These are phyloP conservation scores for Cryptocheilus praepositus DNA, from an alignment of 2,888 invertebrate species.

Conservation along the genomic window DNA sequence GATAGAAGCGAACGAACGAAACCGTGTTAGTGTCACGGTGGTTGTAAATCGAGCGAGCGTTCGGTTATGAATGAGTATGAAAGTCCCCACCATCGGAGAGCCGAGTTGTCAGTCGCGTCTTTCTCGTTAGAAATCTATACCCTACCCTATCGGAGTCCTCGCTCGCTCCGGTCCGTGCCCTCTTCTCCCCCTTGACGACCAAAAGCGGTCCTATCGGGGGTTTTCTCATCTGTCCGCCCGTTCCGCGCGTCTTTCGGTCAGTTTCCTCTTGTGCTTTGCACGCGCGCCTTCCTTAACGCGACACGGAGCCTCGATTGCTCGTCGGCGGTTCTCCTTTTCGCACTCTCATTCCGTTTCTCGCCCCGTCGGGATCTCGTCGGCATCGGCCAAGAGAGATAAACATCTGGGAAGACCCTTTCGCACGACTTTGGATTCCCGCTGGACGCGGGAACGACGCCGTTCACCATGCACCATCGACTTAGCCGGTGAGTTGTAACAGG, in stretches of 20 bases:
- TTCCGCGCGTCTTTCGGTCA: conserved; percentile 63
- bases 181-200: conserved; percentile 38
- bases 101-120: conserved; percentile 22
- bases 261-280: conserved; percentile 64
- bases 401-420: background rate
- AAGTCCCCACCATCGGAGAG: conserved; percentile 53
- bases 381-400: conserved; percentile 1
- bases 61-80: conserved; percentile 67
- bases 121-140: background rate
- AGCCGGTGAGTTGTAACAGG: conserved; percentile 49
- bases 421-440: conserved; percentile 38
- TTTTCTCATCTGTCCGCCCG: conserved; percentile 53
- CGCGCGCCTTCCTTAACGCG: conserved; percentile 53
- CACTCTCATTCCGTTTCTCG: background rate
- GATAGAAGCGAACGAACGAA: conserved; percentile 13
- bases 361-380: background rate
- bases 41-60: conserved; percentile 57
- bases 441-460: conserved; percentile 36
- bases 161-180: conserved; percentile 23
- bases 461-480: conserved; percentile 61
- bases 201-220: conserved; percentile 59
- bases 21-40: conserved; percentile 23
- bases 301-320: conserved; percentile 33
- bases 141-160: conserved; percentile 15
- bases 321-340: conserved; percentile 27